Evolutionary conservation across 2,113 vertebrate species (phyloP).

Genomic region (Quiscalus mexicanus): DNA sequence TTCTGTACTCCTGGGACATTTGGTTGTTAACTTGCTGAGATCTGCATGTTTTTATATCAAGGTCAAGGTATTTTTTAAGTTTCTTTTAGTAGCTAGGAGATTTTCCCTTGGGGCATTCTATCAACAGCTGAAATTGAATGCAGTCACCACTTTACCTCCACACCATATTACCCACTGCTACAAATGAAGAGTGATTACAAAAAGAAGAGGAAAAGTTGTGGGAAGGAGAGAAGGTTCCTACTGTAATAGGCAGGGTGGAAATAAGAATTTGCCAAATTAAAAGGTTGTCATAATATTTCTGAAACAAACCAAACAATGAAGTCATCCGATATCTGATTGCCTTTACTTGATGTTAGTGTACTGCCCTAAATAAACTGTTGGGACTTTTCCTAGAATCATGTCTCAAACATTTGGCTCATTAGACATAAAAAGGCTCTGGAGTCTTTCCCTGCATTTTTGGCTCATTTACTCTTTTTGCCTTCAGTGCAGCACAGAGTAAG

Average conservation of each 20-base stretch:
- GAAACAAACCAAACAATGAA: not conserved
- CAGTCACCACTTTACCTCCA: not conserved
- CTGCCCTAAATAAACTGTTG: not conserved
- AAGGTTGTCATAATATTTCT: not conserved
- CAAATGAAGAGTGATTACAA: not conserved
- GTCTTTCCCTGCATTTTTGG: not conserved
- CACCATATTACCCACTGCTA: not conserved
- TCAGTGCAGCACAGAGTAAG: not conserved
- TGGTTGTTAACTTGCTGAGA: not conserved
- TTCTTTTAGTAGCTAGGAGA: not conserved
- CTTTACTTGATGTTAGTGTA: not conserved
- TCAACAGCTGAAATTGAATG: not conserved
- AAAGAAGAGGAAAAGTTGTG: not conserved
- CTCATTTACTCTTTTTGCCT: not conserved
- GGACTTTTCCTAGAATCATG: not conserved
- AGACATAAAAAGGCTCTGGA: not conserved
- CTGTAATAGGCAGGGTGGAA: not conserved
- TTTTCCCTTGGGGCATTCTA: not conserved
- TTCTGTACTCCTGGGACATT: not conserved
- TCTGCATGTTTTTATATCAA: not conserved
- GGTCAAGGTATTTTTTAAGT: not conserved
- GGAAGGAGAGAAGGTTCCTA: not conserved
- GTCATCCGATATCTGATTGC: not conserved
- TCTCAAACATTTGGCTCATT: not conserved
- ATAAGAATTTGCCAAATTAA: not conserved